A percentile compares a stretch with the other conserved stretches of the same genome.
Conservation (phyloP, 2,797 vertebrate genomes). For the Enteromius mattozi region DNA sequence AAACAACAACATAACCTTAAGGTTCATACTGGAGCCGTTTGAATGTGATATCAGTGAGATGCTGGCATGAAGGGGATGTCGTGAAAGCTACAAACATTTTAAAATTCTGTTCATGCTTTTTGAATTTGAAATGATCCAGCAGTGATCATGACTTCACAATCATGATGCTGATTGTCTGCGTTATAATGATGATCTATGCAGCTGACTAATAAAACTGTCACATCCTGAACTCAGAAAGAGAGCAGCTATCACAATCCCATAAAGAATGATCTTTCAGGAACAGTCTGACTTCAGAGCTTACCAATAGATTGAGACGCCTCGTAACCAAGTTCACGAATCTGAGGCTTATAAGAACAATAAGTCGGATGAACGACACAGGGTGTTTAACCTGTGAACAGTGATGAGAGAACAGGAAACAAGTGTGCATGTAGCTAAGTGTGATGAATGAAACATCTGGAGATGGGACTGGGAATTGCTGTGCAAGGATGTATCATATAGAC, state of each 20-base stretch:
- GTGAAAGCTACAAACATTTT: background rate
- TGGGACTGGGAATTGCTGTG: slow-evolving; percentile 4
- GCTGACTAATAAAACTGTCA: background rate
- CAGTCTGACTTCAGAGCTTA: background rate
- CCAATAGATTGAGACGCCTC: background rate
- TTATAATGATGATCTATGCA: background rate
- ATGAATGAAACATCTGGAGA: slow-evolving; percentile 12
- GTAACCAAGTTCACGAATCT: background rate
- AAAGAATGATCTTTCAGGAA: background rate
- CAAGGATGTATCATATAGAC: slow-evolving; percentile 2
- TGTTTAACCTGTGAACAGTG: slow-evolving; percentile 9
- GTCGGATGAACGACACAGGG: background rate
- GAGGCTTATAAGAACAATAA: background rate
- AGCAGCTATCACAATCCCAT: background rate
- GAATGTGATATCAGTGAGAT: slow-evolving; percentile 30
- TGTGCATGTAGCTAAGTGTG: slow-evolving; percentile 31
- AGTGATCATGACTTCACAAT: background rate
- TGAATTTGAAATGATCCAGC: slow-evolving; percentile 2
- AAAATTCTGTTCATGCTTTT: background rate
- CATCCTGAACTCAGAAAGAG: background rate
- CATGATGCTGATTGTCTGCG: background rate
- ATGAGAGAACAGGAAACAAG: slow-evolving; percentile 15
- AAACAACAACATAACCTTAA: slow-evolving; percentile 20
- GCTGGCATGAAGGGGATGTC: background rate
- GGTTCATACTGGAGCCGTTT: slow-evolving; percentile 1